Evolutionary conservation across 92 coral and sea anemone species (phyloP).

Genomic region (Montipora capitata): DNA sequence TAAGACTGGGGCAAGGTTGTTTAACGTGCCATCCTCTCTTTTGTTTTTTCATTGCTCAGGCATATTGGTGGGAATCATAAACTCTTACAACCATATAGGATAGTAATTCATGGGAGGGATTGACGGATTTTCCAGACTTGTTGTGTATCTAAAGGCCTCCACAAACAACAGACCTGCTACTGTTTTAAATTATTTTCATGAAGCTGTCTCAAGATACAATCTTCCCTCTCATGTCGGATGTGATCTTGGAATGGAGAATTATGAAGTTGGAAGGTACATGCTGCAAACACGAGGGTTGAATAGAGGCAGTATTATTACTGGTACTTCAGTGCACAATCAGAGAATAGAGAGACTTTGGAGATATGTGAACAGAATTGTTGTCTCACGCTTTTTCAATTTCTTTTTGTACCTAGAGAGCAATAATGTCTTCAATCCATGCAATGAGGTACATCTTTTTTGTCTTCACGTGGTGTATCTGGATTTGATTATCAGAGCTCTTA

Average conservation of each 20-base stretch:
- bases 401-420: no score
- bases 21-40: conserved; percentile 13
- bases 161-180: conserved; percentile 71
- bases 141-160: conserved; percentile 62
- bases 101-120: conserved; percentile 85
- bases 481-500: no score
- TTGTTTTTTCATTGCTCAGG: conserved; percentile 44
- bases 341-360: conserved; percentile 73
- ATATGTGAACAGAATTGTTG: conserved; percentile 61
- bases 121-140: conserved; percentile 76
- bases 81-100: conserved; percentile 70
- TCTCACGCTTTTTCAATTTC: no score
- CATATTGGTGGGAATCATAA: conserved; percentile 79
- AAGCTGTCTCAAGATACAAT: conserved; percentile 56
- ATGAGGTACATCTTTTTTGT: no score
- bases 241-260: conserved; percentile 76
- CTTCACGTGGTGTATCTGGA: no score
- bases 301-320: conserved; percentile 79
- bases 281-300: conserved; percentile 72
- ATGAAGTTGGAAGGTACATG: conserved; percentile 72
- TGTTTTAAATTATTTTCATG: conserved; percentile 55
- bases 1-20: conserved; percentile 4
- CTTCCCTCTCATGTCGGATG: conserved; percentile 74
- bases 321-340: conserved; percentile 72
- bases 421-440: no score